These are phyloP conservation scores for Caenorhabditis wallacei DNA, from an alignment of 2,888 invertebrate species.

Conservation along the genomic window DNA sequence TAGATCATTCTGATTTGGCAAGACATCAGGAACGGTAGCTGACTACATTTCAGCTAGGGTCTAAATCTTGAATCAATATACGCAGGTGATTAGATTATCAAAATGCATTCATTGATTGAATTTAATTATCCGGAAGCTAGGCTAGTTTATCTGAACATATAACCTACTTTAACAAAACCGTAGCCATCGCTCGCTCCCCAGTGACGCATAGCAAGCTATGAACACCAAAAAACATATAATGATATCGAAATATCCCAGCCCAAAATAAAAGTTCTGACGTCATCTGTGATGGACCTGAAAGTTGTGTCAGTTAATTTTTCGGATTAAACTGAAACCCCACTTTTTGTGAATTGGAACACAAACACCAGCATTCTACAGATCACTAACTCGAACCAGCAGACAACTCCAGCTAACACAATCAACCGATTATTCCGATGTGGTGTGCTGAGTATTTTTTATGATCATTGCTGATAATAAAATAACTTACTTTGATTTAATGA, in stretches of 20 bases:
- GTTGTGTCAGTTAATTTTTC: too few species aligned
- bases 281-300: not conserved
- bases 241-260: conserved; percentile 55
- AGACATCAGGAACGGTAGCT: too few species aligned
- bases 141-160: not conserved
- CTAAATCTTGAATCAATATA: too few species aligned
- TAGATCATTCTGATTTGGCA: too few species aligned
- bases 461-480: not conserved
- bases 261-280: conserved; percentile 28
- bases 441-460: conserved; percentile 8
- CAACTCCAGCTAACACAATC: conserved; percentile 22
- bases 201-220: conserved; percentile 27
- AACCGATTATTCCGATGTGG: conserved; percentile 44
- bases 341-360: conserved; percentile 11
- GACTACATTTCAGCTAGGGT: too few species aligned
- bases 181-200: conserved; percentile 46
- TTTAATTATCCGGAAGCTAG: too few species aligned
- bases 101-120: too few species aligned
- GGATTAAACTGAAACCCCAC: too few species aligned
- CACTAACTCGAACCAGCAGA: conserved; percentile 42
- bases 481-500: conserved; percentile 29
- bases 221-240: conserved; percentile 58
- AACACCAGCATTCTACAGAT: conserved; percentile 42
- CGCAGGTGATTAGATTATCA: too few species aligned
- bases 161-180: conserved; percentile 27